Evolutionary conservation across 2,797 vertebrate genomes (phyloP).

Genomic region (Euthynnus affinis): DNA sequence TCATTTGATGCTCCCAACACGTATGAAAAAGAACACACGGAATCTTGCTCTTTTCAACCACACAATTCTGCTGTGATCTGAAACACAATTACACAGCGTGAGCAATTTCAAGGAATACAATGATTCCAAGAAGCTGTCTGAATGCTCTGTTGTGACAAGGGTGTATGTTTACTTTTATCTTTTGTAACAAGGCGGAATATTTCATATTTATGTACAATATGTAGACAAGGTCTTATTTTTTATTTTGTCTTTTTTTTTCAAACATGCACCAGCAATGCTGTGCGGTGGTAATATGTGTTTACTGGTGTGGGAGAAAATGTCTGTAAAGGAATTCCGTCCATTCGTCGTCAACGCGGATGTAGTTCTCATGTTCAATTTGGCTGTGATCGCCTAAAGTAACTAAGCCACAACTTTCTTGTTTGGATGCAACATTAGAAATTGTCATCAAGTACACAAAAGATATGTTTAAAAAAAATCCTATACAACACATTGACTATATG

Average conservation of each 20-base stretch:
- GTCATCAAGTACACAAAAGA: conserved; percentile 11
- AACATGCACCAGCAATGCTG: neutral
- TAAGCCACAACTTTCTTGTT: neutral
- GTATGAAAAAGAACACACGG: conserved; percentile 16
- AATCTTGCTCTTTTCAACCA: conserved; percentile 28
- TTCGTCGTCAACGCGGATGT: neutral
- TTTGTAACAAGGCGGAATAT: conserved; percentile 6
- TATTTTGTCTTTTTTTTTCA: conserved; percentile 23
- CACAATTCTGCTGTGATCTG: conserved; percentile 13
- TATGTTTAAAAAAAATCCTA: neutral
- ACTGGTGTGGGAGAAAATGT: conserved; percentile 5
- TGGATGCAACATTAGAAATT: conserved; percentile 4
- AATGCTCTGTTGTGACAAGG: conserved; percentile 16
- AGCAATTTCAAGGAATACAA: conserved; percentile 46
- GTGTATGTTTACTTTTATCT: conserved; percentile 23
- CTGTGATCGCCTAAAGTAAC: neutral
- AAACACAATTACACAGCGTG: conserved; percentile 17
- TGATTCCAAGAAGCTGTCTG: conserved; percentile 25
- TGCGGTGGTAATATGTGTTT: neutral
- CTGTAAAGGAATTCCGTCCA: neutral
- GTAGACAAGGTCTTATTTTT: neutral
- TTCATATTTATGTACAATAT: conserved; percentile 19
- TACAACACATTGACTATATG: conserved; percentile 1
- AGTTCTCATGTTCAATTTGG: neutral
- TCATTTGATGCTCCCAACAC: conserved; percentile 27